These are phyloP conservation scores for Holotrichia oblita DNA, from an alignment of 1,140 invertebrate species.

Conservation along the genomic window DNA sequence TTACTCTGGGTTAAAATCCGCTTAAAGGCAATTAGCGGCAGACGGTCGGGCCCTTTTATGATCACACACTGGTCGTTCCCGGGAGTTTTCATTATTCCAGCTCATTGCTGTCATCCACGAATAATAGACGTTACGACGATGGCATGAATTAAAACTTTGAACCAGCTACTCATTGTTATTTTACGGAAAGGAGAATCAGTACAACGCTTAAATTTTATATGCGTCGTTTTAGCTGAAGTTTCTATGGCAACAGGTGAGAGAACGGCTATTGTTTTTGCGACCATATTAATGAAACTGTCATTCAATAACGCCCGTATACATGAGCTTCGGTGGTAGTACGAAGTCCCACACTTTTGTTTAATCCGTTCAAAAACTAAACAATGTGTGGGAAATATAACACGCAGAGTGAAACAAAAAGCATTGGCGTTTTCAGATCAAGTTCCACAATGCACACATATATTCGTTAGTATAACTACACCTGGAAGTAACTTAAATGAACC, in stretches of 20 bases:
- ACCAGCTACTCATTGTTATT: constrained; percentile 19
- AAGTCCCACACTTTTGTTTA: not conserved
- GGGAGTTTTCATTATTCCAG: constrained; percentile 38
- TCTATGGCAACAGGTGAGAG: constrained; percentile 37
- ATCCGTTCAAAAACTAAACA: not conserved
- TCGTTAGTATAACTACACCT: too few relatives aligned
- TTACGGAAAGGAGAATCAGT: not conserved
- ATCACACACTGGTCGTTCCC: constrained; percentile 38
- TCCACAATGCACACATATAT: not conserved
- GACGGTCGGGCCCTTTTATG: constrained; percentile 37
- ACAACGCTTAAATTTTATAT: constrained; percentile 4
- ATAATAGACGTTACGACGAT: constrained; percentile 34
- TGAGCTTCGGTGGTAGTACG: not conserved
- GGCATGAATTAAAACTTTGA: constrained; percentile 40
- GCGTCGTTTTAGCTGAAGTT: not conserved
- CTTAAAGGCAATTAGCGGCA: constrained; percentile 40
- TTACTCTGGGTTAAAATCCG: constrained; percentile 18
- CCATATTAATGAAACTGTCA: constrained; percentile 24
- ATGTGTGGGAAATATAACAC: constrained; percentile 29
- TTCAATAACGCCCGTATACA: not conserved
- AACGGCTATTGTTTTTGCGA: not conserved
- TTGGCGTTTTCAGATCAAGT: not conserved
- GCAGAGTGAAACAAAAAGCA: not conserved
- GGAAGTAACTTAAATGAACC: too few relatives aligned
- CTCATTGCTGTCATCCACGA: constrained; percentile 37